Conservation (phyloP, 2,113 vertebrate genomes). For the Furnarius figulus region DNA sequence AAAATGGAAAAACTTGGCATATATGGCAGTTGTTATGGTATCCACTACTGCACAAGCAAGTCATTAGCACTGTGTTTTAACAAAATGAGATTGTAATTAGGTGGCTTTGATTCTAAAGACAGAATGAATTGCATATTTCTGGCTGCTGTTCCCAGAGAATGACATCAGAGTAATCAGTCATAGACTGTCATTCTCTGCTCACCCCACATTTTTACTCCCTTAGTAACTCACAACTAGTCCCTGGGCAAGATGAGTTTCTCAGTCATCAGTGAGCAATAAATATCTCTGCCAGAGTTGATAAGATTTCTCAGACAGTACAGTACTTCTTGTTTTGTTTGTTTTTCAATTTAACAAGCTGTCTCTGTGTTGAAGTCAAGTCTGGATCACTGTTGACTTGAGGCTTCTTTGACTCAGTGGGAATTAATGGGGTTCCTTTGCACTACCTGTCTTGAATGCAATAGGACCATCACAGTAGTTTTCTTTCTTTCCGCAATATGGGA, state of each 20-base stretch:
- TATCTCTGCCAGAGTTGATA: background rate
- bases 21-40: background rate
- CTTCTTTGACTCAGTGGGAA: background rate
- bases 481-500: background rate
- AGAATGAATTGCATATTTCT: conserved; percentile 58
- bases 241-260: background rate
- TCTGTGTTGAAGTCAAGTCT: background rate
- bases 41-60: conserved; percentile 44
- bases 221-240: background rate
- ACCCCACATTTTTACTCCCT: conserved; percentile 18
- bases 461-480: background rate
- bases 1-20: conserved; percentile 13
- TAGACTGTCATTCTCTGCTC: background rate
- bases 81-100: conserved; percentile 60
- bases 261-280: conserved; percentile 21
- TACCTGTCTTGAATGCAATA: background rate
- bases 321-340: background rate
- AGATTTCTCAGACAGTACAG: background rate
- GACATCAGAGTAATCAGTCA: conserved; percentile 37
- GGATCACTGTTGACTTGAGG: background rate
- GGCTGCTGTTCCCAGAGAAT: conserved; percentile 8
- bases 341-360: background rate
- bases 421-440: background rate
- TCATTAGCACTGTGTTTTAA: conserved; percentile 34
- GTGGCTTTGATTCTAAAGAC: conserved; percentile 29